Conservation (phyloP, 1,140 invertebrate genomes). For the Scaptomyza pallida region DNA sequence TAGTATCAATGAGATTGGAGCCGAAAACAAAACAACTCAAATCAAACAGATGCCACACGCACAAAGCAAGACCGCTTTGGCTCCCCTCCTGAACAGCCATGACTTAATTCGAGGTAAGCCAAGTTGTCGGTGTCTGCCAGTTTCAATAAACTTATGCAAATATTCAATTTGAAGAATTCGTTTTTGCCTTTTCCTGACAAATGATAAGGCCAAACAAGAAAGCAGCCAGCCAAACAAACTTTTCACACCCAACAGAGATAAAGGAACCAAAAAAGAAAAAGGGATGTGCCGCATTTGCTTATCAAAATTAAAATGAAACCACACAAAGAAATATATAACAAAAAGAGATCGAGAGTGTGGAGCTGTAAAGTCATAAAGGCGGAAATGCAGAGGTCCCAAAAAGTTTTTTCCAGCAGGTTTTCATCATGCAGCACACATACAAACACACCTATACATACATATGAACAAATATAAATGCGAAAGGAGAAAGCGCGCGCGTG, state of each 20-base stretch:
- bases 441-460: slow-evolving; percentile 7
- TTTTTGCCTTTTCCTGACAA: slow-evolving; percentile 66
- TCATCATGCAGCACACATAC: slow-evolving; percentile 47
- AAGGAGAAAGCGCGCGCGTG: slow-evolving; percentile 16
- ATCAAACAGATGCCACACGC: slow-evolving; percentile 54
- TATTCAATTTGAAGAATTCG: slow-evolving; percentile 72
- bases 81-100: neutral
- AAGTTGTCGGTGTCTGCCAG: slow-evolving; percentile 34
- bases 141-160: slow-evolving; percentile 81
- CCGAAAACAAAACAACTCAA: slow-evolving; percentile 35
- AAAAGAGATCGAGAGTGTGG: neutral
- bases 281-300: slow-evolving; percentile 65
- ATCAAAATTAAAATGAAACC: slow-evolving; percentile 78
- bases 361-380: slow-evolving; percentile 26
- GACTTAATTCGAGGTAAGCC: slow-evolving; percentile 13
- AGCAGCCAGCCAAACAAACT: slow-evolving; percentile 73
- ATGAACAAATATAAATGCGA: neutral
- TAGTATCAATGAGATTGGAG: slow-evolving; percentile 5
- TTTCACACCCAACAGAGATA: slow-evolving; percentile 54
- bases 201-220: slow-evolving; percentile 78
- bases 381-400: slow-evolving; percentile 54
- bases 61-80: neutral
- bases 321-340: slow-evolving; percentile 3
- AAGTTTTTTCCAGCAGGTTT: slow-evolving; percentile 72
- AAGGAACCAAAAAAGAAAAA: slow-evolving; percentile 29